Evolutionary conservation across 1,140 invertebrate genomes (phyloP).

Genomic region (Trinorchestia longiramus): DNA sequence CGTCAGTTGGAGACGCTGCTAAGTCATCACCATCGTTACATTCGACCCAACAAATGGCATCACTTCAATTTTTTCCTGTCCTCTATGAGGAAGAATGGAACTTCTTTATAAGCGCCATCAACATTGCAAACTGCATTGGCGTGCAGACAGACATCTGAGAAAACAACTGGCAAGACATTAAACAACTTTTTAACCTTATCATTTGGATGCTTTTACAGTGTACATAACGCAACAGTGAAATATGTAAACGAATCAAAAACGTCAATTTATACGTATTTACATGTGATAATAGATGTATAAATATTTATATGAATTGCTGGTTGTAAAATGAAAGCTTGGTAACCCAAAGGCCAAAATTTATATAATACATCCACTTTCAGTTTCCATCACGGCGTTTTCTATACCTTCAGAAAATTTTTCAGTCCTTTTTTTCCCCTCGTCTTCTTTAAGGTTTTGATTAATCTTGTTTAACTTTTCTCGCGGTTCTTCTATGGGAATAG

Average conservation of each 20-base stretch:
- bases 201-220: neutral
- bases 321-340: neutral
- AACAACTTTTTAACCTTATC: neutral
- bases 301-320: neutral
- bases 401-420: neutral
- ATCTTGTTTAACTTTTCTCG: neutral
- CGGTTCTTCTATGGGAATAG: neutral
- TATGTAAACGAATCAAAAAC: neutral
- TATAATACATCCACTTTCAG: neutral
- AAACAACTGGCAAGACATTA: neutral
- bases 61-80: neutral
- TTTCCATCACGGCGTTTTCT: neutral
- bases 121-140: neutral
- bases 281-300: neutral
- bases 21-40: neutral
- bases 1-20: neutral
- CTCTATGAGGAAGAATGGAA: neutral
- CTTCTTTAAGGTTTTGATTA: neutral
- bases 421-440: neutral
- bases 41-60: neutral
- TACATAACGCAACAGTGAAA: neutral
- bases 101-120: neutral
- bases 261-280: neutral
- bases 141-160: neutral
- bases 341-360: neutral